phyloP scores from a whole-genome alignment of 2,797 vertebrate species.

The Alcedo atthis region DNA sequence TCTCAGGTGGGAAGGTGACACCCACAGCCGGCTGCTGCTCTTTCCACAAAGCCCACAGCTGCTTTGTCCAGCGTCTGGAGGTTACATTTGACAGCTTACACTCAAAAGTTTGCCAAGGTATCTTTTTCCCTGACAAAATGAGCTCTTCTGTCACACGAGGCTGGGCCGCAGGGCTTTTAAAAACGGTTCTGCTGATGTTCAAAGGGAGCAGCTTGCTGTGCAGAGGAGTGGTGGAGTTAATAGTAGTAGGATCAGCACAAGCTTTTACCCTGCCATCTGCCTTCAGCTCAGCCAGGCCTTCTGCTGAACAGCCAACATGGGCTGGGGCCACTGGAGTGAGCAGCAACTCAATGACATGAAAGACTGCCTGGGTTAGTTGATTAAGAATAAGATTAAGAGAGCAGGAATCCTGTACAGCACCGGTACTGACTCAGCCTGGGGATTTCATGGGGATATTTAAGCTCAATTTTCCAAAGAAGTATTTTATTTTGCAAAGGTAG shows the following conservation, averaged over 20 bases:
- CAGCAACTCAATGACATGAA: constrained; percentile 41
- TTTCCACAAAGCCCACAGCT: background rate
- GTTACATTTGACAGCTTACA: background rate
- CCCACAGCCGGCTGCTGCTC: background rate
- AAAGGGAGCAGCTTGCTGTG: constrained; percentile 60
- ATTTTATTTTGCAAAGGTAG: background rate
- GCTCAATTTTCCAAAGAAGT: background rate
- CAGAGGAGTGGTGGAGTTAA: constrained; percentile 54
- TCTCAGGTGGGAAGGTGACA: background rate
- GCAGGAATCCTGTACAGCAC: background rate
- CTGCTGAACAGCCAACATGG: constrained; percentile 6
- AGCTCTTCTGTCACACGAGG: background rate
- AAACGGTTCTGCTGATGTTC: constrained; percentile 45
- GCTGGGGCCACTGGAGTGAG: constrained; percentile 31
- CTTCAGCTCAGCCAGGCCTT: constrained; percentile 59
- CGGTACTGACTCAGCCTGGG: constrained; percentile 1
- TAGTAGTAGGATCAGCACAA: constrained; percentile 47
- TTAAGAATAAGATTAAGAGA: constrained; percentile 31
- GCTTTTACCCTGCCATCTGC: constrained; percentile 61
- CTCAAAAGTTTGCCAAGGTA: constrained; percentile 33
- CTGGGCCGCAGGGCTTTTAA: background rate
- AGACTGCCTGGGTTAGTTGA: constrained; percentile 39
- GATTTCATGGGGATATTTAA: constrained; percentile 33
- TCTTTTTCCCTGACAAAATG: constrained; percentile 11
- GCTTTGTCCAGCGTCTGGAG: background rate